These are phyloP conservation scores for Neogale vison DNA, from an alignment of 2,113 vertebrate species.

Conservation along the genomic window DNA sequence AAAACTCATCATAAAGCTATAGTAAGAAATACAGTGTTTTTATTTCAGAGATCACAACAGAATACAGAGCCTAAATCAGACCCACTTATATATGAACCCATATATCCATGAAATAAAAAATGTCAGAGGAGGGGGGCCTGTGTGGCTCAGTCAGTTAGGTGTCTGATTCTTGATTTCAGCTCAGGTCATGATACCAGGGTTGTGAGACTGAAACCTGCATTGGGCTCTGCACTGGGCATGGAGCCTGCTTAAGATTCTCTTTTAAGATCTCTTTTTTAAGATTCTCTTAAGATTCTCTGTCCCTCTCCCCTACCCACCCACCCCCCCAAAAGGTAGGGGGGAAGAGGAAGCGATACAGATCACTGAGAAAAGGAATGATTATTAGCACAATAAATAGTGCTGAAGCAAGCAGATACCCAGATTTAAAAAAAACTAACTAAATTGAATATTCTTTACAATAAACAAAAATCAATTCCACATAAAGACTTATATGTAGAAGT, in stretches of 20 bases:
- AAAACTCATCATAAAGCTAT: not conserved
- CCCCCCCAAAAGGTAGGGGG: too few relatives aligned
- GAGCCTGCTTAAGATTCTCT: not conserved
- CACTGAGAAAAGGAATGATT: not conserved
- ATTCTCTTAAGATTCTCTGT: not conserved
- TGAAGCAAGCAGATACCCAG: not conserved
- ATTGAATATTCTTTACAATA: not conserved
- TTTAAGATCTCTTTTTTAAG: too few relatives aligned
- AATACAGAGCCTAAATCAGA: not conserved
- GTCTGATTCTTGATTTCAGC: not conserved
- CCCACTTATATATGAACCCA: not conserved
- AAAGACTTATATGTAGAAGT: not conserved
- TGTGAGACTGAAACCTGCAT: not conserved
- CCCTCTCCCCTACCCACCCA: not conserved
- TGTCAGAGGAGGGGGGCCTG: not conserved
- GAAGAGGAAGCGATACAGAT: not conserved
- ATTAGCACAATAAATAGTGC: not conserved
- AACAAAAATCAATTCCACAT: slow-evolving; percentile 15
- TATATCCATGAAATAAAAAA: not conserved
- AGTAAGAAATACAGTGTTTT: not conserved
- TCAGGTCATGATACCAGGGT: not conserved
- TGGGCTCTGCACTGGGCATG: not conserved
- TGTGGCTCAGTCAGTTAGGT: not conserved
- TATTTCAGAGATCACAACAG: not conserved
- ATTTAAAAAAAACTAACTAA: not conserved